phyloP scores from a whole-genome alignment of 2,888 invertebrate species.

The Crossocerus cetratus region DNA sequence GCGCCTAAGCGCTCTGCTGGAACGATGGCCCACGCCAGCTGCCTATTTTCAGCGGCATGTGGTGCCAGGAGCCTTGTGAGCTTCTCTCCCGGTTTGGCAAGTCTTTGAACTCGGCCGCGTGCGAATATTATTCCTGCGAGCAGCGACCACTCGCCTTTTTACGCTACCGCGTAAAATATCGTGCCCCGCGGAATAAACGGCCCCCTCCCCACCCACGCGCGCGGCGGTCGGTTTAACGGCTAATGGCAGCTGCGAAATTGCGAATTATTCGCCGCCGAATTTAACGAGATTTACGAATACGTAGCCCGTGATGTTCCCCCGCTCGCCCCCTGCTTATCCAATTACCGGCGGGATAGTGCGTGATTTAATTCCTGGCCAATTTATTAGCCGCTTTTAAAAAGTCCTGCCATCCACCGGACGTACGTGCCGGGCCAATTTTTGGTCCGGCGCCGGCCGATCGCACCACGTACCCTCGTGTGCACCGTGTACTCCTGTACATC shows the following conservation, averaged over 20 bases:
- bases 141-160: conserved; percentile 32
- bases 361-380: neutral
- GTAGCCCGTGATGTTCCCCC: neutral
- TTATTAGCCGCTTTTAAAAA: neutral
- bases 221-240: conserved; percentile 29
- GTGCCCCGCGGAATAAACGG: neutral
- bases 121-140: conserved; percentile 52
- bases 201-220: no score
- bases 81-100: conserved; percentile 39
- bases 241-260: conserved; percentile 4
- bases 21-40: conserved; percentile 47
- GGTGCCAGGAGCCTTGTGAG: conserved; percentile 24
- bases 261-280: conserved; percentile 19
- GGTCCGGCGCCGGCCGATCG: neutral
- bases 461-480: neutral
- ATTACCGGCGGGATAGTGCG: neutral
- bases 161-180: neutral
- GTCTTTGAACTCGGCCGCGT: conserved; percentile 31
- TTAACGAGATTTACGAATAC: conserved; percentile 31
- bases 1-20: conserved; percentile 40
- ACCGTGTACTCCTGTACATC: neutral
- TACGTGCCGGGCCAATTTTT: neutral
- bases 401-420: neutral
- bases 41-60: conserved; percentile 53
- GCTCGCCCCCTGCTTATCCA: neutral